A percentile compares a stretch with the other conserved stretches of the same genome.
phyloP scores from a whole-genome alignment of 2,113 vertebrate species.

The Peromyscus polionotus region DNA sequence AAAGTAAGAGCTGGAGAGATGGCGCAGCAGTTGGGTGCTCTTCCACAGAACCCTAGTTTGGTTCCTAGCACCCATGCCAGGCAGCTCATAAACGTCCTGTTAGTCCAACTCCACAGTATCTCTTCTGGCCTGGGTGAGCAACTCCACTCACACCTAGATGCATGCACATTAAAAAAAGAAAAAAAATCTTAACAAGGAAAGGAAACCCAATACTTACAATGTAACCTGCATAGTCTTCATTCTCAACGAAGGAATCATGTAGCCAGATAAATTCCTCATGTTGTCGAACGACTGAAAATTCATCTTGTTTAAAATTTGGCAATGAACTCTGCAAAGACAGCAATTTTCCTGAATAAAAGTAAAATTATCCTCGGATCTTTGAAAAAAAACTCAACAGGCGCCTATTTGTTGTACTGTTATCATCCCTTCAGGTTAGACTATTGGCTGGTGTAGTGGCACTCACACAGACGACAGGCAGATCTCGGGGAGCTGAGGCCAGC shows the following conservation, averaged over 20 bases:
- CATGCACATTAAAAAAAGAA: background rate
- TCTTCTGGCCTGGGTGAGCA: background rate
- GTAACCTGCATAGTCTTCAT: conserved; percentile 98
- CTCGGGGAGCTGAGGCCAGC: background rate
- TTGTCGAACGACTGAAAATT: conserved; percentile 99
- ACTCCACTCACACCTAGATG: background rate
- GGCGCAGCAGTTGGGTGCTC: background rate
- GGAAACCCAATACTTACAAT: conserved; percentile 92
- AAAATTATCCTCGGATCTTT: conserved; percentile 15
- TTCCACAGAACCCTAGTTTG: background rate
- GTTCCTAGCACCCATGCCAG: background rate
- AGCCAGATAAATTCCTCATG: conserved; percentile 99
- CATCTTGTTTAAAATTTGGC: conserved; percentile 98
- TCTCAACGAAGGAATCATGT: conserved; percentile 99
- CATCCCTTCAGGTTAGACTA: background rate
- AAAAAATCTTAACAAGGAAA: background rate
- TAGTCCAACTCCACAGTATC: background rate
- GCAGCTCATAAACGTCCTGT: background rate
- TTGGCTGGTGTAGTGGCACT: too few species aligned
- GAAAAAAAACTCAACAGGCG: conserved; percentile 33
- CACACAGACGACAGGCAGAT: background rate
- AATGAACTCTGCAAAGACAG: conserved; percentile 93
- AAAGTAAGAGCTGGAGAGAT: background rate
- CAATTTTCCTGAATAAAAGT: conserved; percentile 66
- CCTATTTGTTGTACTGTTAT: background rate